Conservation (phyloP, 2,888 invertebrate species). For the Argyresthia goedartella region DNA sequence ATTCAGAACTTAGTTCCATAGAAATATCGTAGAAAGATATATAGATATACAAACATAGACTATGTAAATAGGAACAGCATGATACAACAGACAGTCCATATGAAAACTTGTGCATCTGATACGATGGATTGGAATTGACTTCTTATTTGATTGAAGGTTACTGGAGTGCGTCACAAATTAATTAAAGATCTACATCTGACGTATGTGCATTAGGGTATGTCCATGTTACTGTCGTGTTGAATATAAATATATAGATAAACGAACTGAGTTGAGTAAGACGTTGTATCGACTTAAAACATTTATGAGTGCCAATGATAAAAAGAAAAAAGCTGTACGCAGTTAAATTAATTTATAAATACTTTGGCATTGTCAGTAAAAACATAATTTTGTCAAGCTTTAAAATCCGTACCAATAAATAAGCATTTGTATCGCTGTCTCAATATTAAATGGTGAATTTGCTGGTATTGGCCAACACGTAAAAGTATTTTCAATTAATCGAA, state of each 20-base stretch:
- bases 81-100: too few relatives aligned
- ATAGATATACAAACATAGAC: too few relatives aligned
- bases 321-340: too few relatives aligned
- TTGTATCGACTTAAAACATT: too few relatives aligned
- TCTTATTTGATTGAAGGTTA: conserved; percentile 41
- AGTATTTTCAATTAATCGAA: conserved; percentile 44
- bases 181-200: conserved; percentile 24
- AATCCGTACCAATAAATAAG: neutral
- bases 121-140: conserved; percentile 39
- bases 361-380: too few relatives aligned
- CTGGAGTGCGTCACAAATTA: conserved; percentile 38
- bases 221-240: conserved; percentile 5
- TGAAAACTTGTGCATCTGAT: conserved; percentile 24
- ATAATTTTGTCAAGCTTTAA: too few relatives aligned
- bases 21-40: too few relatives aligned
- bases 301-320: too few relatives aligned
- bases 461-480: conserved; percentile 7
- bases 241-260: neutral
- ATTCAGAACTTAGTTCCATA: too few relatives aligned
- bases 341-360: too few relatives aligned
- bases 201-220: neutral
- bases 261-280: too few relatives aligned
- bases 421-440: conserved; percentile 4
- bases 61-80: too few relatives aligned
- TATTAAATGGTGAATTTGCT: conserved; percentile 4